Base-by-base conservation (phyloP, 2,888 invertebrate species). In the Agriopis marginaria region DNA sequence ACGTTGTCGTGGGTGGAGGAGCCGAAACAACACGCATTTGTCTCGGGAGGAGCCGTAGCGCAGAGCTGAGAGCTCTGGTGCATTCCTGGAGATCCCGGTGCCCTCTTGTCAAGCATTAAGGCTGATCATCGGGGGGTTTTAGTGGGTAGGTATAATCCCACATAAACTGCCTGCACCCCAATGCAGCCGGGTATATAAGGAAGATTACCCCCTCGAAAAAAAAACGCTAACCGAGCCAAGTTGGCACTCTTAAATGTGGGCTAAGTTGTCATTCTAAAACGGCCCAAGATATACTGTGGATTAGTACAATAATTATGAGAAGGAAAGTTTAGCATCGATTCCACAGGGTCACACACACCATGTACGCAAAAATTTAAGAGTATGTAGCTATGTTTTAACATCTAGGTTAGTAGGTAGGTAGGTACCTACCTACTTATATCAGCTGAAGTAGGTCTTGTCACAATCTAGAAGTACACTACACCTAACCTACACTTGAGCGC, bases 391-490 rank as follows among this genome's bases (percentile, higher is more conserved):
- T 11, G 47, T 47, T n/a, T 54, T n/a, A 9, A 6, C 39, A n/a
- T 17, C 32, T 32, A 32, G 32, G 32, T 32, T 5, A 3, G 5
- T 32, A 62, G 51, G 51, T 23, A 10, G n/a, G n/a, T n/a, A n/a
- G n/a, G n/a, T n/a, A n/a, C n/a, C n/a, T n/a, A n/a, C n/a, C n/a
- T n/a, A n/a, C n/a, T n/a, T n/a, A n/a, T n/a, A 54, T 54, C 51
- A 7, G 2, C 10, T 55, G 32, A 53, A 49, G 14, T 50, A 64
- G n/a, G 62, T 53, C 54, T 59, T 53, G 32, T 45, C 47, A 54
- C 23, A 42, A 63, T 63, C 59, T 47, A 54, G 53, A 68, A 32
- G 32, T 32, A 32, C 63, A 10, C 7, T n/a, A 12, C 6, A 56
- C 7, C 11, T n/a, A 40, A 45, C 14, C 14, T 10, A 32, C 14